Percentiles rank a stretch among this genome's conserved stretches.
phyloP scores from a whole-genome alignment of 2,797 vertebrate genomes.

The Distichodus sexfasciatus region DNA sequence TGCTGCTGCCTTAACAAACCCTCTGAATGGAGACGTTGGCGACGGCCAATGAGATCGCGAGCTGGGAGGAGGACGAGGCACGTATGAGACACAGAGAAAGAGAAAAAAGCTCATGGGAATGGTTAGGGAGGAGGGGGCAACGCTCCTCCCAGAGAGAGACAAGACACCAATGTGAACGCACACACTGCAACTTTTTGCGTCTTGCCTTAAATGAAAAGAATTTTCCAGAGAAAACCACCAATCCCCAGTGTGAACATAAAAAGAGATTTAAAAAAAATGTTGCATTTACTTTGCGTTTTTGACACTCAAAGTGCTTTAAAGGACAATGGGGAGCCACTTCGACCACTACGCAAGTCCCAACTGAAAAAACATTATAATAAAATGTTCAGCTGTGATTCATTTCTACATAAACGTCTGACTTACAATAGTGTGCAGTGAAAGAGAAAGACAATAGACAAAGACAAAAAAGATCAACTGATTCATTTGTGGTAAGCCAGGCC shows the following conservation, averaged over 20 bases:
- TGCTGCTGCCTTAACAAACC: slow-evolving; percentile 62
- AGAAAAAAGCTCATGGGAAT: slow-evolving; percentile 40
- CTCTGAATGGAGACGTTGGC: slow-evolving; percentile 67
- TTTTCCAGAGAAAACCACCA: too few species aligned
- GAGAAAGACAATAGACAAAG: background rate
- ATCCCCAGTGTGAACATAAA: too few species aligned
- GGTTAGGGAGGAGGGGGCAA: slow-evolving; percentile 13
- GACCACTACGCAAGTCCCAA: background rate
- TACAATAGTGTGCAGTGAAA: background rate
- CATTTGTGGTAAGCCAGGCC: too few species aligned
- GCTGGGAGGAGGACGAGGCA: slow-evolving; percentile 18
- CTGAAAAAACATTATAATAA: too few species aligned
- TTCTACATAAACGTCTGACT: background rate
- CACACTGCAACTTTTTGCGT: background rate
- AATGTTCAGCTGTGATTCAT: too few species aligned
- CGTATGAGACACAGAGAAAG: slow-evolving; percentile 46
- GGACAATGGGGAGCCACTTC: too few species aligned
- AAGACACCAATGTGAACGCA: slow-evolving; percentile 33
- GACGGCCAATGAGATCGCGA: slow-evolving; percentile 69
- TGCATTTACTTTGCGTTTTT: too few species aligned
- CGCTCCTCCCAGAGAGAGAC: slow-evolving; percentile 39
- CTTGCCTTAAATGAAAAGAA: slow-evolving; percentile 12
- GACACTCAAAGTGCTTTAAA: too few species aligned
- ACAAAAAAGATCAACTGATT: background rate
- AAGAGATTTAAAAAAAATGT: too few species aligned